Base-by-base conservation (phyloP, 2,113 vertebrate genomes). In the Myotis yumanensis region DNA sequence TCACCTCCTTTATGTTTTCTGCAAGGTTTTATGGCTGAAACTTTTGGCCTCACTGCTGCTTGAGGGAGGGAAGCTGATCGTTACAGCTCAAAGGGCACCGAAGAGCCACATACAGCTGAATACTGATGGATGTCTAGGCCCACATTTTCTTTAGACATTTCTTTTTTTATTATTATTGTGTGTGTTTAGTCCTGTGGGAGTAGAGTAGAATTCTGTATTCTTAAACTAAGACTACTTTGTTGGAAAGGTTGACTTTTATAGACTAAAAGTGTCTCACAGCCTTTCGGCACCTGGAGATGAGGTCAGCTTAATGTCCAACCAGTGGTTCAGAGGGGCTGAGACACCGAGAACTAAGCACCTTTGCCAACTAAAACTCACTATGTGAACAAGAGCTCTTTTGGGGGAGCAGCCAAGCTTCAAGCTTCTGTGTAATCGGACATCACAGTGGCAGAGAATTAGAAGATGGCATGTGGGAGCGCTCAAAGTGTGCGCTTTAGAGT, bases 211-310 rank as follows among this genome's bases (percentile, higher is more conserved):
- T 79, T 82, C 43, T 80, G 0, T 90, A 37, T 80, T 90, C 89
- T 90, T n/a, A 66, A 81, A 92, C 23, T 48, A 76, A 12, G n/a
- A 88, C 25, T 48, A 25, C 35, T 94, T 81, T 82, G 37, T 25
- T 91, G 52, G 59, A 57, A 83, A 76, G n/a, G 59, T 69, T 86
- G 84, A 69, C 54, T 87, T 83, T 93, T 84, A 66, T 52, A 90
- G 72, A 81, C 54, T 87, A n/a, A 40, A n/a, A 89, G 5, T 73
- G 5, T 62, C 11, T 69, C 32, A 43, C 17, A 71, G 10, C 76
- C 11, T 79, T 32, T 80, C 11, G 35, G 12, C 76, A 73, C 46
- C 82, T 37, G 20, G 23, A 92, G 16, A 48, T 62, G 18, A 72
- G 81, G 64, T 86, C 25, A n/a, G 51, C 28, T 81, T n/a, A 16